Base-by-base conservation (phyloP, 2,888 invertebrate genomes). In the Caradrina kadenii region DNA sequence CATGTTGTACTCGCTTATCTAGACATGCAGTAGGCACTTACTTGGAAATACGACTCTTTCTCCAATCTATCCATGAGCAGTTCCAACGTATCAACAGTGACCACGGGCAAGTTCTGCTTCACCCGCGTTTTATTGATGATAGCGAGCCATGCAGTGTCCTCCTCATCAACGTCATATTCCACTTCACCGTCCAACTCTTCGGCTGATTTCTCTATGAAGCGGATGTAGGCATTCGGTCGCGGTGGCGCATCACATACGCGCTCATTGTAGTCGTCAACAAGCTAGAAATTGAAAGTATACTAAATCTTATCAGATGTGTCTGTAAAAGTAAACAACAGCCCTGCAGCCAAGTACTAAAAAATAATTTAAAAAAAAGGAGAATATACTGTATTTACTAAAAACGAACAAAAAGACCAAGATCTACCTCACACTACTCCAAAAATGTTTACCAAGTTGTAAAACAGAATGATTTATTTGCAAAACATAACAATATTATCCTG, bases 101-200 rank as follows among this genome's bases (percentile, higher is more conserved):
- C 97, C 0, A 97, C 96, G 4, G 97, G 97, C 45, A 98, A 90
- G 1, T 97, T 97, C 63, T 97, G 97, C 53, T 97, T 97, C 64
- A 97, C 96, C 59, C 99, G 96, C 82, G 97, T 97, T 84, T 98
- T 98, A 91, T 99, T 99, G 81, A 99, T 97, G 65, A 98, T 96
- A 48, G 97, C 96, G 73, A 99, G 93, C 99, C 99, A 99, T 0
- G 98, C 98, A 17, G 98, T 98, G 88, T 99, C 99, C 95, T 99
- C 99, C 91, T 99, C 99, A 91, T 99, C 99, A 83, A 99, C 98
- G 94, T 99, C 99, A 96, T 99, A 99, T 92, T 99, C 99, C 10
- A 97, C 97, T 87, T 97, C 98, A 69, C 99, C 99, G 90, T 99
- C 99, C 35, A 99, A 94, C 90, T 99, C 99, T 91, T 99, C 99